phyloP scores from a whole-genome alignment of 2,797 vertebrate species.

The Pangasius larnaudii region DNA sequence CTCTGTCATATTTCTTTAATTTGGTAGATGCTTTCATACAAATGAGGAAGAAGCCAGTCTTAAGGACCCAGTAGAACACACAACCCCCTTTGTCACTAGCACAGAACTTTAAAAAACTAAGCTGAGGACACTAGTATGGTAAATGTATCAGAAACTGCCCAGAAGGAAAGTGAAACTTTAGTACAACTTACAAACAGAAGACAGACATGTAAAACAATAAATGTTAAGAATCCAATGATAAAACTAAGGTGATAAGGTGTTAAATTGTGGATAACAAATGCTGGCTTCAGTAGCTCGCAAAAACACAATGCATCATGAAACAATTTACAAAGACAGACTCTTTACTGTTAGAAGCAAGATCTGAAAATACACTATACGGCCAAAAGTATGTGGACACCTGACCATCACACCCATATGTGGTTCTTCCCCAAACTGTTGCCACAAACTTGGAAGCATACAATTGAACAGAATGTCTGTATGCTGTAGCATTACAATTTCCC shows the following conservation, averaged over 20 bases:
- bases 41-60: background rate
- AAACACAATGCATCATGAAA: background rate
- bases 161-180: background rate
- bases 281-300: background rate
- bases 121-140: background rate
- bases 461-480: background rate
- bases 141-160: background rate
- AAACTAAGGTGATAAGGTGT: background rate
- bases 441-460: background rate
- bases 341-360: background rate
- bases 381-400: background rate
- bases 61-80: background rate
- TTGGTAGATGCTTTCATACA: background rate
- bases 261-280: background rate
- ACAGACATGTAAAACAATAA: background rate
- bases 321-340: background rate
- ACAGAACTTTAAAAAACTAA: background rate
- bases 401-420: background rate
- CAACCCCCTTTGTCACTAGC: background rate
- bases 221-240: background rate
- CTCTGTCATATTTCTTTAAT: background rate
- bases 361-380: background rate
- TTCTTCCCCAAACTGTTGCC: background rate
- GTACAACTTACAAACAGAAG: background rate
- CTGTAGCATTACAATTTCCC: background rate